Conservation (phyloP, 2,888 invertebrate genomes). For the Patella pellucida region DNA sequence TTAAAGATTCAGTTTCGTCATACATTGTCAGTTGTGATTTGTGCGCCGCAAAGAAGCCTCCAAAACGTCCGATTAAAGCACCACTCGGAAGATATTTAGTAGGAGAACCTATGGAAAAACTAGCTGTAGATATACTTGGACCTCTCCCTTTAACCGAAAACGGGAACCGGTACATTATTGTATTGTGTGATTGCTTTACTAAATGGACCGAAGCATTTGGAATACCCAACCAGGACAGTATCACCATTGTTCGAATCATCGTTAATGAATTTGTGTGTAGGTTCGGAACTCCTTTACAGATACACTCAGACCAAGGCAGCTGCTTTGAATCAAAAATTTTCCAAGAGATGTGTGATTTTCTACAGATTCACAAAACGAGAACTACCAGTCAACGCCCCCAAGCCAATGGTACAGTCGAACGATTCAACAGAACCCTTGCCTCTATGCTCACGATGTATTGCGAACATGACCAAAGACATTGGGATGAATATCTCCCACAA, state of each 20-base stretch:
- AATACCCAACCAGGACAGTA: conserved; percentile 19
- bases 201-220: too few relatives aligned
- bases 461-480: conserved; percentile 23
- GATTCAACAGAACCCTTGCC: conserved; percentile 34
- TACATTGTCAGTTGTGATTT: conserved; percentile 1
- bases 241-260: conserved; percentile 13
- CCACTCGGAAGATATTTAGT: conserved; percentile 5
- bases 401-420: conserved; percentile 31
- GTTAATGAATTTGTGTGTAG: conserved; percentile 23
- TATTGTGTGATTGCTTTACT: conserved; percentile 21
- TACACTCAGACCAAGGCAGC: conserved; percentile 27
- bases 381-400: conserved; percentile 29
- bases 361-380: conserved; percentile 31
- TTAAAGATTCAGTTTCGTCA: not conserved
- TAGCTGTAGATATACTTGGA: conserved; percentile 19
- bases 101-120: conserved; percentile 20
- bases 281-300: conserved; percentile 24
- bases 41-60: not conserved
- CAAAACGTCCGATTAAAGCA: not conserved
- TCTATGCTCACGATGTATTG: conserved; percentile 26
- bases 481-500: conserved; percentile 33
- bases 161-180: conserved; percentile 20
- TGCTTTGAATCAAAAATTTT: conserved; percentile 27
- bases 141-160: conserved; percentile 13
- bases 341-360: conserved; percentile 28